Conservation (phyloP, 2,797 vertebrate species). For the Hyperoplus immaculatus region DNA sequence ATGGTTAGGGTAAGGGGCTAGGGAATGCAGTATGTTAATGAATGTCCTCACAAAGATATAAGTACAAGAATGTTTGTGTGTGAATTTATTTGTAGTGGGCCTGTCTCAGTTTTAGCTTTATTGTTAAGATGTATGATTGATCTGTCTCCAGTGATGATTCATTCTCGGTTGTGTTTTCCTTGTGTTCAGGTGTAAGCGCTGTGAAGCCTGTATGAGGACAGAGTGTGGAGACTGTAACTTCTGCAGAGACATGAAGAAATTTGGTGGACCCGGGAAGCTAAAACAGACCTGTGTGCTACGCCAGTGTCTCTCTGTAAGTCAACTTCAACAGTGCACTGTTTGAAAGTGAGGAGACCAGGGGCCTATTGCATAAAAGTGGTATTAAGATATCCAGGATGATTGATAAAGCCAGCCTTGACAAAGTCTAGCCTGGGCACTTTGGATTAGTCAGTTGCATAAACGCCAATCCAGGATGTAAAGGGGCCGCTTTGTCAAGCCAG, state of each 20-base stretch:
- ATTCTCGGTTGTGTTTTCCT: not conserved
- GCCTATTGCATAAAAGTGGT: too few relatives aligned
- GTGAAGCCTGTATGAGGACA: slow-evolving; percentile 94
- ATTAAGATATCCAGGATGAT: too few relatives aligned
- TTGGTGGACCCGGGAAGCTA: slow-evolving; percentile 95
- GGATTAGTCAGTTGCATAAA: too few relatives aligned
- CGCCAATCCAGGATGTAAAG: too few relatives aligned
- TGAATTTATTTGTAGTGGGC: not conserved
- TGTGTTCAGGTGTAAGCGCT: slow-evolving; percentile 90
- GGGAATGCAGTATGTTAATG: too few relatives aligned
- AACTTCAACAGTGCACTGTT: too few relatives aligned
- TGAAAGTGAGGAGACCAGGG: too few relatives aligned
- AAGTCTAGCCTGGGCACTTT: too few relatives aligned
- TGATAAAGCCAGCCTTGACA: too few relatives aligned
- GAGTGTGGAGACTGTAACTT: slow-evolving; percentile 99
- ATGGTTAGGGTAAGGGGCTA: too few relatives aligned
- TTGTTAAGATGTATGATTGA: not conserved
- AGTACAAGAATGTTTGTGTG: not conserved
- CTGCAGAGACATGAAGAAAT: slow-evolving; percentile 99
- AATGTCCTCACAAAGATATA: too few relatives aligned
- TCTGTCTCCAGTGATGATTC: not conserved
- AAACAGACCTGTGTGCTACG: slow-evolving; percentile 96
- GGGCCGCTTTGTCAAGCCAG: too few relatives aligned
- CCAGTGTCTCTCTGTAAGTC: slow-evolving; percentile 94
- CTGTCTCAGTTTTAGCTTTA: not conserved